Base-by-base conservation (phyloP, 2,888 invertebrate genomes). In the Podotricha telesiphe region DNA sequence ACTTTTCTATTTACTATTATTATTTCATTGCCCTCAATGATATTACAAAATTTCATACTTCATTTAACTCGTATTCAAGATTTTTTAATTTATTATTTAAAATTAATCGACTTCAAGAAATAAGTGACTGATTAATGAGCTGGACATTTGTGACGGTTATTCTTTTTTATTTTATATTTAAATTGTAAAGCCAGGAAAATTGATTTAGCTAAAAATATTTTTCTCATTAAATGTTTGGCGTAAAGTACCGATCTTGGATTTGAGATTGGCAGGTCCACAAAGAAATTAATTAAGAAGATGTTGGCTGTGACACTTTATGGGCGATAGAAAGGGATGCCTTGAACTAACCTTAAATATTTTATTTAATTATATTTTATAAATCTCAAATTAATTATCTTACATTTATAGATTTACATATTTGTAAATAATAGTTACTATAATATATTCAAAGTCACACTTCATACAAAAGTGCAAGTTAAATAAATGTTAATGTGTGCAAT, bases 201-300 rank as follows among this genome's bases (percentile, higher is more conserved):
- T n/a, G 6, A 20, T 11, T 45, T 7, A 10, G 17, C 10, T 19
- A 11, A 42, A 53, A 51, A 51, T 61, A 45, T 55, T 47, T 48
- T 62, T 55, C 68, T 20, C 40, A 20, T 47, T 48, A 68, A 68
- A 61, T 68, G 55, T 55, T 67, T 70, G 17, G 19, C 64, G 59
- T 65, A 47, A 65, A 34, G n/a, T 37, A 62, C 20, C 48, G 42
- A 34, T 20, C 37, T 67, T 22, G 42, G 28, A 40, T 42, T 48
- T 10, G 62, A 61, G 69, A 62, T 48, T 72, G 71, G 56, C 72
- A 65, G 51, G 47, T 59, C 58, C 58, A 76, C 73, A 75, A 76
- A 72, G 71, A 74, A 76, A 74, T 72, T 76, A 71, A 76, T 76
- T 74, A 75, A 66, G 67, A 55, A 66, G 65, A 61, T 71, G 70